Percentiles rank a stretch among this genome's conserved stretches.
Evolutionary conservation across 2,888 invertebrate species (phyloP).

Genomic region (Lottia scabra): DNA sequence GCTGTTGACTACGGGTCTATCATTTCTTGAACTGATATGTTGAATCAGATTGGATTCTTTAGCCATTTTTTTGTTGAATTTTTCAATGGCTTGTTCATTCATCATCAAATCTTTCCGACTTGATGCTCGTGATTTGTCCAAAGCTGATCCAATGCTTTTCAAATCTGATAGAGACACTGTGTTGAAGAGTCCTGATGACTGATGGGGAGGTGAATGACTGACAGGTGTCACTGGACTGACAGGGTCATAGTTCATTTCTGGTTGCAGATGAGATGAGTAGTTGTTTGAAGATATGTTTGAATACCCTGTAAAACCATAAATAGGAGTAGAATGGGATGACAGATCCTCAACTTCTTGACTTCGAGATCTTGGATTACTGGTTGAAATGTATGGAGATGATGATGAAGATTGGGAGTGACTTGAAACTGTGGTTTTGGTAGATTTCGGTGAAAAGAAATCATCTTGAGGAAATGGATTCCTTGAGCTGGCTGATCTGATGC

Average conservation of each 20-base stretch:
- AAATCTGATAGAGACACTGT: constrained; percentile 34
- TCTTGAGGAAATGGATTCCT: constrained; percentile 45
- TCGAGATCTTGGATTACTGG: constrained; percentile 7
- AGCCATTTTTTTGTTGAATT: background rate
- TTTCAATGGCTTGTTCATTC: background rate
- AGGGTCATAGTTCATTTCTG: constrained; percentile 56
- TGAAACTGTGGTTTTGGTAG: constrained; percentile 27
- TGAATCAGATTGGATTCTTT: background rate
- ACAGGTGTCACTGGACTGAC: constrained; percentile 57
- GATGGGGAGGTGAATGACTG: constrained; percentile 13
- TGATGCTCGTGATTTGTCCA: background rate
- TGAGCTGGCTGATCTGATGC: constrained; percentile 39
- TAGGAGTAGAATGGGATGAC: constrained; percentile 26
- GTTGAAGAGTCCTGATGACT: constrained; percentile 15
- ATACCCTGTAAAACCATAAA: background rate
- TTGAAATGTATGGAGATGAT: constrained; percentile 18
- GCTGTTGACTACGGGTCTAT: background rate
- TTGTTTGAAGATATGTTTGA: constrained; percentile 25
- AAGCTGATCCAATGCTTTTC: constrained; percentile 24
- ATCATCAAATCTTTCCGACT: background rate
- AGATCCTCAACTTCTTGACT: constrained; percentile 34
- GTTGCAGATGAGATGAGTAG: constrained; percentile 28
- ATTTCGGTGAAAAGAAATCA: constrained; percentile 25
- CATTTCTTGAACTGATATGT: background rate
- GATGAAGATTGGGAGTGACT: constrained; percentile 24